A percentile compares a stretch with the other conserved stretches of the same genome.
These are phyloP conservation scores for Siderastrea radians DNA, from an alignment of 92 coral and sea anemone genomes.

Conservation along the genomic window DNA sequence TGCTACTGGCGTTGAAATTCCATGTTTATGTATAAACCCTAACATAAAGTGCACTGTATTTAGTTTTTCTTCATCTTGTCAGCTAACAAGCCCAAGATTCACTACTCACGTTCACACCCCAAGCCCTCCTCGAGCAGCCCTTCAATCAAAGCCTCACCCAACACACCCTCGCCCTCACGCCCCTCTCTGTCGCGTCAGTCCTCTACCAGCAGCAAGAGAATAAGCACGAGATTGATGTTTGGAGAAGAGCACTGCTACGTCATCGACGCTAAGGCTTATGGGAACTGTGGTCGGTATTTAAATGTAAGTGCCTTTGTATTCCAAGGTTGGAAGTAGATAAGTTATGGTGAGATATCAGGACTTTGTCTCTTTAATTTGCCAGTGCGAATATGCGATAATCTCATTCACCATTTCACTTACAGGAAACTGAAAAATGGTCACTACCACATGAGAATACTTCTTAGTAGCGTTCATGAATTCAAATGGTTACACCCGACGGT, in stretches of 20 bases:
- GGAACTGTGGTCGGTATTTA: constrained; percentile 98
- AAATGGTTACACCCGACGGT: too few species aligned
- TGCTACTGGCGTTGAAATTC: too few species aligned
- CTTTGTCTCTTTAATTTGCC: too few species aligned
- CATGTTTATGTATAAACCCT: too few species aligned
- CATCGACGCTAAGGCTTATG: constrained; percentile 98
- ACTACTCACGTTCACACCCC: constrained; percentile 37
- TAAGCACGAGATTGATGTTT: constrained; percentile 86
- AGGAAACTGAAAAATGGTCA: background rate
- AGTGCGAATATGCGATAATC: too few species aligned
- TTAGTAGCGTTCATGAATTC: too few species aligned
- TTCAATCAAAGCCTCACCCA: constrained; percentile 36
- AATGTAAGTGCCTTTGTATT: constrained; percentile 71
- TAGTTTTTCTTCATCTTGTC: background rate
- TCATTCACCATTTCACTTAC: too few species aligned
- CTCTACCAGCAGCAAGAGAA: constrained; percentile 76
- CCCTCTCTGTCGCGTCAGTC: constrained; percentile 76
- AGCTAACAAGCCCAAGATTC: constrained; percentile 45
- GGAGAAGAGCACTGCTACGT: constrained; percentile 99
- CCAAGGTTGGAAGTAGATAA: too few species aligned
- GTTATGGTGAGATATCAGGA: too few species aligned
- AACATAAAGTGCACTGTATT: too few species aligned
- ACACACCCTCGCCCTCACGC: constrained; percentile 52
- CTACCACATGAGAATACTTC: background rate
- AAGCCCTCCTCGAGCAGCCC: constrained; percentile 39